Percentiles rank a stretch among this genome's conserved stretches.
These are phyloP conservation scores for Rhinichthys osculus DNA, from an alignment of 2,797 vertebrate species.

Conservation along the genomic window DNA sequence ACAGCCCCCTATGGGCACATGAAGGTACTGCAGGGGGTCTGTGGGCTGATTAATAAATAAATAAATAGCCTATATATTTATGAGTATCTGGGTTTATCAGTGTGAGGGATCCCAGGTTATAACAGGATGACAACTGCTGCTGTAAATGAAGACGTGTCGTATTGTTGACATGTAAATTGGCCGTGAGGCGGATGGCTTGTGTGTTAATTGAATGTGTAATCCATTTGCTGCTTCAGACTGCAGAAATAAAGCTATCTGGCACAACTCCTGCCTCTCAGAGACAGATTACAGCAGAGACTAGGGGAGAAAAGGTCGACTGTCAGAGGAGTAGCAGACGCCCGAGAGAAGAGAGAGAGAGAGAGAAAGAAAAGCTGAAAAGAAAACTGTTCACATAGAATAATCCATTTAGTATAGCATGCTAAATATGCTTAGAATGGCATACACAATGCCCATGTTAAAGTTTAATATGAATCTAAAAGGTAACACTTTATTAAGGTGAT, in stretches of 20 bases:
- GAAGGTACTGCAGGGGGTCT: neutral
- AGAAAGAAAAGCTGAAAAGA: neutral
- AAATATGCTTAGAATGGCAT: neutral
- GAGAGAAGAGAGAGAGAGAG: constrained; percentile 11
- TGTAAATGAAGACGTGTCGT: neutral
- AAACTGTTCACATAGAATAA: neutral
- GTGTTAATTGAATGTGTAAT: constrained; percentile 52
- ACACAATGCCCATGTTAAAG: neutral
- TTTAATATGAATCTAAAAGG: neutral
- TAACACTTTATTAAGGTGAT: too few relatives aligned
- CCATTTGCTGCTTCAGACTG: constrained; percentile 39
- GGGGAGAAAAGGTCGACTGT: constrained; percentile 14
- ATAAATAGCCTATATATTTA: neutral
- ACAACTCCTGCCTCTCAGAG: constrained; percentile 27
- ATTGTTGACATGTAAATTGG: neutral
- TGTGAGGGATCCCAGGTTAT: neutral
- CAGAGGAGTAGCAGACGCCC: constrained; percentile 1
- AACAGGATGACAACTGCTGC: neutral
- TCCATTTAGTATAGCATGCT: neutral
- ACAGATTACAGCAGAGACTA: constrained; percentile 30
- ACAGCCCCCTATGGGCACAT: neutral
- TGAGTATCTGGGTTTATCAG: neutral
- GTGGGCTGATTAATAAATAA: neutral
- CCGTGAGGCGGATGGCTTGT: constrained; percentile 1
- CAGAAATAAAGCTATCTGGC: constrained; percentile 36